A percentile compares a stretch with the other conserved stretches of the same genome.
Conservation (phyloP, 2,797 vertebrate species). For the Tapera naevia region DNA sequence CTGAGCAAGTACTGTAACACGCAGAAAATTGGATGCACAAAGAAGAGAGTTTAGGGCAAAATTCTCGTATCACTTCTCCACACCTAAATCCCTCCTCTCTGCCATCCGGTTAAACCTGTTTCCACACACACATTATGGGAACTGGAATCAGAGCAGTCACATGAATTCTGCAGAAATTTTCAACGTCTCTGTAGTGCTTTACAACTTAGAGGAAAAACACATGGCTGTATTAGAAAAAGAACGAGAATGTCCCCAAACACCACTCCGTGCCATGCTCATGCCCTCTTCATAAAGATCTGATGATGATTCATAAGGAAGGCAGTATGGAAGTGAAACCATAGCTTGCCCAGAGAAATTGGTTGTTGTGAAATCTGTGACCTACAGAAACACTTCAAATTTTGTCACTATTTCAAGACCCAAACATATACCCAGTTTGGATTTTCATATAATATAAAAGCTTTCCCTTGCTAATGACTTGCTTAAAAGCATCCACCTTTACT, state of each 20-base stretch:
- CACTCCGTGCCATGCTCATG: fast-evolving
- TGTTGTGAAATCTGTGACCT: not conserved
- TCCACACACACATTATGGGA: not conserved
- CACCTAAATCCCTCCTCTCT: not conserved
- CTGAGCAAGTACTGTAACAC: not conserved
- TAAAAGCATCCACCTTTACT: not conserved
- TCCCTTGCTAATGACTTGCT: not conserved
- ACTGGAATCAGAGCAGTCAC: not conserved
- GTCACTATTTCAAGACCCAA: not conserved
- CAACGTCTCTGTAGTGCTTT: not conserved
- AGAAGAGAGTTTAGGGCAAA: not conserved
- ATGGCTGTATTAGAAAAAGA: not conserved
- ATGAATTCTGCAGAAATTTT: not conserved
- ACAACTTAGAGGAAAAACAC: not conserved
- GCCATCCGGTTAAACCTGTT: not conserved
- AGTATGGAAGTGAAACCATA: not conserved
- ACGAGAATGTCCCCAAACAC: fast-evolving
- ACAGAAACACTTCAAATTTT: not conserved
- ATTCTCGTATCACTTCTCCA: not conserved
- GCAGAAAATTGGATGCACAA: not conserved
- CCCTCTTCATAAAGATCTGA: not conserved
- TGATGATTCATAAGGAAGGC: not conserved
- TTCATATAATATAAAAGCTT: not conserved
- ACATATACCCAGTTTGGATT: not conserved
- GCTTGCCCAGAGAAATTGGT: not conserved